These are phyloP conservation scores for Caenorhabditis remanei DNA, from an alignment of 1,140 invertebrate genomes.

Conservation along the genomic window DNA sequence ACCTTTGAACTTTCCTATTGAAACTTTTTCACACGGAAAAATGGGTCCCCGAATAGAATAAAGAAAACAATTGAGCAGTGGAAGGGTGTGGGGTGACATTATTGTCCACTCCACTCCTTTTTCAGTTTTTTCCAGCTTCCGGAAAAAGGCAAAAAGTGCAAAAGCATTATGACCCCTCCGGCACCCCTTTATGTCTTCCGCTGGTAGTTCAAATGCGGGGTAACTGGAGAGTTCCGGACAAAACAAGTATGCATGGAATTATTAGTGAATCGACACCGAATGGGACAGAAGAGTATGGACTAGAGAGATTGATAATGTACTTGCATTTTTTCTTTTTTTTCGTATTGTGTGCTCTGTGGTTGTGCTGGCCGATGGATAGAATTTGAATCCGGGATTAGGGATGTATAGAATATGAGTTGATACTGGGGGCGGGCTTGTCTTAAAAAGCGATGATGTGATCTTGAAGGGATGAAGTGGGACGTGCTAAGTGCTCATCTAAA, in stretches of 20 bases:
- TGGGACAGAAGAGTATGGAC: too few species aligned
- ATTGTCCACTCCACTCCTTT: not conserved
- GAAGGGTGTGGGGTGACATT: not conserved
- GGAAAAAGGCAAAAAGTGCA: slow-evolving; percentile 14
- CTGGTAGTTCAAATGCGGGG: not conserved
- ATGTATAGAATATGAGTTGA: not conserved
- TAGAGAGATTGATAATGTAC: not conserved
- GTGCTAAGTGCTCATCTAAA: too few species aligned
- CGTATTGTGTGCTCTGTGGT: not conserved
- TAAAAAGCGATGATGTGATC: too few species aligned
- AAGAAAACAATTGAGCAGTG: not conserved
- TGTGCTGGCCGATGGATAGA: too few species aligned
- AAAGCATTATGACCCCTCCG: slow-evolving; percentile 3
- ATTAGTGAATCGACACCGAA: not conserved
- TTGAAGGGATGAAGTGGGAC: too few species aligned
- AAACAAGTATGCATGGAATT: slow-evolving; percentile 19
- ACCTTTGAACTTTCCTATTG: not conserved
- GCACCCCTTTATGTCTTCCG: not conserved
- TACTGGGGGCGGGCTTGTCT: not conserved
- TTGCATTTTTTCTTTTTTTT: not conserved
- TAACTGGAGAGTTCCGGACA: not conserved
- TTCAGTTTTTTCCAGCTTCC: not conserved
- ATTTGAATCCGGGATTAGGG: not conserved
- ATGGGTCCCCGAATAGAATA: not conserved
- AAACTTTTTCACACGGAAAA: not conserved